Conservation (phyloP, 2,888 invertebrate genomes). For the Agriopis leucophaearia region DNA sequence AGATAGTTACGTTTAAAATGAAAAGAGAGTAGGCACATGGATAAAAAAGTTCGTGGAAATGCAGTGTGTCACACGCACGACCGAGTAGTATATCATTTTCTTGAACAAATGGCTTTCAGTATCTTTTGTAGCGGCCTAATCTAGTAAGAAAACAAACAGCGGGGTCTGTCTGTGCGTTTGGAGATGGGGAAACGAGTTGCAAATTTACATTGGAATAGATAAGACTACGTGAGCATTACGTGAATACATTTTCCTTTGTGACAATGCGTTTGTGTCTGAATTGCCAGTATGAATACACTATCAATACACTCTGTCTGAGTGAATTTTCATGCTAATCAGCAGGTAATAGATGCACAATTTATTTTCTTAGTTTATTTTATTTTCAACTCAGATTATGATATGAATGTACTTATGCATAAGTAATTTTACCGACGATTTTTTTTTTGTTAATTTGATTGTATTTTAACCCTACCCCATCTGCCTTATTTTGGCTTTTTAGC, state of each 20-base stretch:
- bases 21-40: neutral
- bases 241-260: conserved; percentile 36
- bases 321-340: neutral
- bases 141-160: conserved; percentile 78
- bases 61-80: conserved; percentile 80
- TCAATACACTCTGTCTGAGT: neutral
- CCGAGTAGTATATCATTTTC: conserved; percentile 80
- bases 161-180: conserved; percentile 55
- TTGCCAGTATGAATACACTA: too few relatives aligned
- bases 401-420: too few relatives aligned
- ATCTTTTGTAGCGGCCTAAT: conserved; percentile 78
- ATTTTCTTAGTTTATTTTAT: too few relatives aligned
- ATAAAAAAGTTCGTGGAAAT: conserved; percentile 55
- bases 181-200: conserved; percentile 52
- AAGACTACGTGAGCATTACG: conserved; percentile 32
- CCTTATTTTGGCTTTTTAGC: too few relatives aligned
- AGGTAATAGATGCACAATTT: too few relatives aligned
- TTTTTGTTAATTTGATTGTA: too few relatives aligned
- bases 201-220: conserved; percentile 54
- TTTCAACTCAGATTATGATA: too few relatives aligned
- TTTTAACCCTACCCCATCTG: too few relatives aligned
- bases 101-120: conserved; percentile 77
- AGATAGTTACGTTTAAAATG: conserved; percentile 2
- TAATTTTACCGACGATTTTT: too few relatives aligned
- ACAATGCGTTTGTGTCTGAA: conserved; percentile 7